phyloP scores from a whole-genome alignment of 2,888 invertebrate species.

The Drosophila multiciliata region DNA sequence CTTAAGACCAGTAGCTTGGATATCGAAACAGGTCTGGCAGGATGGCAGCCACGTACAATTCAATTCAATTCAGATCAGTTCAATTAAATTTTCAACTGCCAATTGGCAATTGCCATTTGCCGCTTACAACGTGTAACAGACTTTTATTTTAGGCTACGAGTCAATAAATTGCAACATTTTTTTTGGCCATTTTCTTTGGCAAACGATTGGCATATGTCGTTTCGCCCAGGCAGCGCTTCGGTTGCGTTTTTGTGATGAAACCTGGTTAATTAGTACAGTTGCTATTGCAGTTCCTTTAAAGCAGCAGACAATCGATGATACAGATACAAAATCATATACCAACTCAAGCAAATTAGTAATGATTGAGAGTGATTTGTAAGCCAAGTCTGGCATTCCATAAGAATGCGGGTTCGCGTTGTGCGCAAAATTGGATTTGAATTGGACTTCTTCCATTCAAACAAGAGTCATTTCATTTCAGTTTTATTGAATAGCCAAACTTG shows the following conservation, averaged over 20 bases:
- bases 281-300: conserved; percentile 1
- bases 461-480: background rate
- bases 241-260: conserved; percentile 35
- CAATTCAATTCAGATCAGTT: conserved; percentile 61
- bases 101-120: conserved; percentile 33
- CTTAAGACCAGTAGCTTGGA: conserved; percentile 76
- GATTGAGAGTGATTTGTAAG: conserved; percentile 29
- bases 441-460: background rate
- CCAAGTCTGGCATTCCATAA: conserved; percentile 38
- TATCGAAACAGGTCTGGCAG: conserved; percentile 75
- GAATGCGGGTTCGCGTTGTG: conserved; percentile 31
- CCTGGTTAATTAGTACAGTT: conserved; percentile 46
- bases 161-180: conserved; percentile 66
- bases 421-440: conserved; percentile 22
- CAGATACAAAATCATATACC: background rate
- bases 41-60: conserved; percentile 60
- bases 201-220: conserved; percentile 55
- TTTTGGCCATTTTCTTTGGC: conserved; percentile 62
- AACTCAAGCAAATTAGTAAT: conserved; percentile 19
- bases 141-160: conserved; percentile 33
- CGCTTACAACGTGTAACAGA: conserved; percentile 38
- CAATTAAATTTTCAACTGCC: conserved; percentile 25
- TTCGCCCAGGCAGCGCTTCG: conserved; percentile 21
- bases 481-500: background rate
- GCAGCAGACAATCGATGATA: conserved; percentile 4